Evolutionary conservation across 1,140 invertebrate species (phyloP), one percentile per base, ranked within the genome.

Genomic region (Adelges cooleyi): DNA sequence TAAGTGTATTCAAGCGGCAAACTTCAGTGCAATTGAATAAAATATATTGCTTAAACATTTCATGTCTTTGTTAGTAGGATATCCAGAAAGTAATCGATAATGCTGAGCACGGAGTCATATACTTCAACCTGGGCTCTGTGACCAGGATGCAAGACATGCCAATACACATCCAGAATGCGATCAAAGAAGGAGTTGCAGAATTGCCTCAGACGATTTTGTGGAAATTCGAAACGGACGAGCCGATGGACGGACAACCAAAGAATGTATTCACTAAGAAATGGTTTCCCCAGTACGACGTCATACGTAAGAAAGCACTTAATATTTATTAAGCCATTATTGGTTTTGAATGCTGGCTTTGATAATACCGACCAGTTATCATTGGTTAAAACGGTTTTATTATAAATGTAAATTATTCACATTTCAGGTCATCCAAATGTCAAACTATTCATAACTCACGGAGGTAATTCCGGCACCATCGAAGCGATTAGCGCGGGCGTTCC

Each of bases 361-460:
- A n/a, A n/a, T n/a, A n/a, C n/a, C n/a, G n/a, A n/a, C n/a, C n/a
- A n/a, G n/a, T n/a, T n/a, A n/a, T n/a, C n/a, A n/a, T n/a, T n/a
- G n/a, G n/a, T n/a, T n/a, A n/a, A n/a, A n/a, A n/a, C n/a, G n/a
- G n/a, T n/a, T n/a, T n/a, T n/a, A 33, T 33, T 33, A 33, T 33
- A 33, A 33, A 6, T 33, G 5, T 33, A 33, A 33, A 33, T 5
- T 33, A 33, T 11, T 33, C 11, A 33, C 5, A 33, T 33, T 33
- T 33, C 29, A 33, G 29, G 71, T 27, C 80, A 83, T 71, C 73
- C 75, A 15, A 79, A 80, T 68, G 68, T 76, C 1, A 78, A 78
- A 69, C 65, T 82, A 2, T 85, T 86, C 66, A 80, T 86, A n/a
- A 81, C 79, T 9, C 82, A 85, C 68, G 82, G 83, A 49, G 84